These are phyloP conservation scores for Eptesicus fuscus DNA, from an alignment of 2,113 vertebrate species.

Conservation along the genomic window DNA sequence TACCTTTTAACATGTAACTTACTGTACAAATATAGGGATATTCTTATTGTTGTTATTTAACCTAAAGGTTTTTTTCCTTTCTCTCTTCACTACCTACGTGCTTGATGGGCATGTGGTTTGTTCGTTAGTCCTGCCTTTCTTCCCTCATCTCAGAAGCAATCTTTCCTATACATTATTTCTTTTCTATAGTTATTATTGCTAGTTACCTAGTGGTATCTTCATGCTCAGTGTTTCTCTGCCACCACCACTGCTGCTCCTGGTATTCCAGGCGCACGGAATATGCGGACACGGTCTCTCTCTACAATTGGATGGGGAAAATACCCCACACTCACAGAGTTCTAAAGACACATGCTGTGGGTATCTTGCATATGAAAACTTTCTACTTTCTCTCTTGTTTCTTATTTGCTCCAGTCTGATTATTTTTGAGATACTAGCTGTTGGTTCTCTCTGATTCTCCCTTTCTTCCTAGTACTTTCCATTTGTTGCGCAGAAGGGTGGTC, in stretches of 20 bases:
- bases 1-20: not conserved
- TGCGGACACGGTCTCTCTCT: not conserved
- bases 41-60: not conserved
- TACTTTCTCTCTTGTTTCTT: not conserved
- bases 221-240: not conserved
- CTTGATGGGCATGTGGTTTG: not conserved
- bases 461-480: constrained; percentile 1
- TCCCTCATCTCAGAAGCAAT: not conserved
- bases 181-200: not conserved
- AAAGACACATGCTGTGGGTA: not conserved
- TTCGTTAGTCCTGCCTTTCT: not conserved
- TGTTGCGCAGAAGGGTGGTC: not conserved
- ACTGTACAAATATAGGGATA: not conserved
- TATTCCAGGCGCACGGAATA: not conserved
- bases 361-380: not conserved
- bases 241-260: not conserved
- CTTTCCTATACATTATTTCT: not conserved
- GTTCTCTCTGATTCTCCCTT: not conserved
- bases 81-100: not conserved
- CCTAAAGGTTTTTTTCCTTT: not conserved
- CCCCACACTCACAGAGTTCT: not conserved
- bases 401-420: not conserved
- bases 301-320: rapidly evolving
- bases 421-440: not conserved
- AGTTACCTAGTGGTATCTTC: not conserved